Base-by-base conservation (phyloP, 1,140 invertebrate species). In the Pseudomyrmex pallidus region DNA sequence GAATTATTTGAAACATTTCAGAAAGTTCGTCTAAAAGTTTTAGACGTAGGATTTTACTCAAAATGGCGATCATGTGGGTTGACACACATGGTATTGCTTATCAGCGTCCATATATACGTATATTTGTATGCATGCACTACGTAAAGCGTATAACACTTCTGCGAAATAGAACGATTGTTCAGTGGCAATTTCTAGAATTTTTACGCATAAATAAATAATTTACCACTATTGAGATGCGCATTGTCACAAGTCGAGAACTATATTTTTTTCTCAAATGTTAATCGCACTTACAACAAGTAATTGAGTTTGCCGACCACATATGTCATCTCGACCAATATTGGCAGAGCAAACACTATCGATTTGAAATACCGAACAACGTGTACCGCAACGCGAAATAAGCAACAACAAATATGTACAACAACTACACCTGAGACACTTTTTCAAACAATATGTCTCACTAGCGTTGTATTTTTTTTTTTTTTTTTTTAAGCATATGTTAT, bases 171-270 rank as follows among this genome's bases (percentile, higher is more conserved):
- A 17, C 9, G n/a, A 77, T 57, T 3, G 15, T 2, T 8, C 46
- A 63, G n/a, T 35, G n/a, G 22, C 9, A 15, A 62, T 87, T 86
- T 61, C 17, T 56, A 17, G 46, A 87, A 56, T 62, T 66, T 62
- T 66, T 22, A 48, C 54, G 82, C 2, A 57, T 35, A 35, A 35
- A 35, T 20, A 84, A 62, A 66, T 70, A 67, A 48, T 20, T 59
- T 13, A 15, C 9, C 48, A 57, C 50, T 73, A 78, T 86, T 66
- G 59, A 61, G 20, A 13, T 7, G 61, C 35, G 35, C 73, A 87
- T 87, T 84, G 77, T 74, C 59, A 35, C 35, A 46, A 67, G 50
- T 74, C 59, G 67, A 87, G 57, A 74, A 63, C 67, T 83, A 78
- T 57, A 86, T 78, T 64, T 87, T 35, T 35, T 68, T 77, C 20